These are phyloP conservation scores for Gasterosteus aculeatus DNA, from an alignment of 2,113 vertebrate species.

Conservation along the genomic window DNA sequence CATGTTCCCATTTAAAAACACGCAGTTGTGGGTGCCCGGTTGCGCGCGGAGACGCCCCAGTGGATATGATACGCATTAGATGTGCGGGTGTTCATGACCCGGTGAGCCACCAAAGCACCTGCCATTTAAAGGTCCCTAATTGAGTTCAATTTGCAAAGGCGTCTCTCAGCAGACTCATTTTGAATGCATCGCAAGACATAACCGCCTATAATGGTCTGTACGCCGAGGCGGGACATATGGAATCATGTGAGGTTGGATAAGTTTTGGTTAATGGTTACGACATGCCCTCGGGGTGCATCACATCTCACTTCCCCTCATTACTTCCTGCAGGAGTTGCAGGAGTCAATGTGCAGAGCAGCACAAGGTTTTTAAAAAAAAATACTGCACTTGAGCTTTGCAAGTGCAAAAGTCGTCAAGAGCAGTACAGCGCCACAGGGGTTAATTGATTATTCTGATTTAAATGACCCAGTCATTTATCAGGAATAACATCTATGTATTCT, in stretches of 20 bases:
- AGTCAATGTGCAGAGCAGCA: constrained; percentile 29
- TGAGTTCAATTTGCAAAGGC: neutral
- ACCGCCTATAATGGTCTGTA: neutral
- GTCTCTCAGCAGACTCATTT: neutral
- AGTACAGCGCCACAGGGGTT: neutral
- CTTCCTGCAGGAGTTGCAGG: constrained; percentile 17
- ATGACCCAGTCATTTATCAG: neutral
- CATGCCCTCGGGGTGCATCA: constrained; percentile 14
- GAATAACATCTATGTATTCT: neutral
- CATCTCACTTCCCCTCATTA: constrained; percentile 12
- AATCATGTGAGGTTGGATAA: constrained; percentile 25
- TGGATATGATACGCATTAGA: neutral
- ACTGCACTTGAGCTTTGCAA: constrained; percentile 31
- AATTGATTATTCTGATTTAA: neutral
- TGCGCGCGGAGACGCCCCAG: neutral
- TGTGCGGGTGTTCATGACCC: neutral
- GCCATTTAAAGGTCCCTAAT: constrained; percentile 4
- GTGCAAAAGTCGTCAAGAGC: neutral
- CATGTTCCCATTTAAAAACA: neutral
- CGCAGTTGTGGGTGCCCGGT: neutral
- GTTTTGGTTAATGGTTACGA: constrained; percentile 30
- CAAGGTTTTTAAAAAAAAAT: constrained; percentile 20
- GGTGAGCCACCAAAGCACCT: constrained; percentile 1
- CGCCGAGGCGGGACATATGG: neutral
- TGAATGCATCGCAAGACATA: neutral